Evolutionary conservation across 2,113 vertebrate species (phyloP).

Genomic region (Gavia stellata): DNA sequence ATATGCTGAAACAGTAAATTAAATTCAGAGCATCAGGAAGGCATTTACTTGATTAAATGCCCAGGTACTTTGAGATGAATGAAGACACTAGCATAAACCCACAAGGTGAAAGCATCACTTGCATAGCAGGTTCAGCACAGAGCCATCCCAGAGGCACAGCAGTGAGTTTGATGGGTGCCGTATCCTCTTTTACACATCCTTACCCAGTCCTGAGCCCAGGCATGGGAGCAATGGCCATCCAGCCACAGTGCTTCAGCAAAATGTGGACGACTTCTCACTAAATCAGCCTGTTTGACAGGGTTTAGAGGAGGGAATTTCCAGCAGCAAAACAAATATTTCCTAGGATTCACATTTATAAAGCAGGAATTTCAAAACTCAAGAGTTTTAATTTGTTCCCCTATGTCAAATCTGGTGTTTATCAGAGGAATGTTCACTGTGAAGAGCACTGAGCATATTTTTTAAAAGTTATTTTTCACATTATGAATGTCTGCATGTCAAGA

Average conservation of each 20-base stretch:
- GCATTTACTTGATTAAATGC: neutral
- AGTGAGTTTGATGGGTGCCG: accelerated
- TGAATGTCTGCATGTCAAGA: accelerated
- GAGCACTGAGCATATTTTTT: neutral
- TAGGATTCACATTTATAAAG: neutral
- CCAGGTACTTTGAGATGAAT: neutral
- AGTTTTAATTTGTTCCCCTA: neutral
- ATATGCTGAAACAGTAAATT: neutral
- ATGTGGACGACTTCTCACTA: accelerated
- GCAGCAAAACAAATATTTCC: neutral
- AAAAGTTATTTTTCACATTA: neutral
- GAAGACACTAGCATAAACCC: neutral
- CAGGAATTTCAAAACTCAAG: neutral
- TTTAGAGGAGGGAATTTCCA: neutral
- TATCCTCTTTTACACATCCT: neutral
- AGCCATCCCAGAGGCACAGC: neutral
- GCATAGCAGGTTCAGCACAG: neutral
- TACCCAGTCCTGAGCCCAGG: neutral
- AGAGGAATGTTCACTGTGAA: neutral
- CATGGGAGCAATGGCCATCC: accelerated
- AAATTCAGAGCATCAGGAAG: neutral
- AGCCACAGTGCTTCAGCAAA: neutral
- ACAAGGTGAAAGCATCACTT: neutral
- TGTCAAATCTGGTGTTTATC: neutral
- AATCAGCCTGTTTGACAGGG: neutral